phyloP scores from a whole-genome alignment of 2,113 vertebrate species.

The Heliornis fulica region DNA sequence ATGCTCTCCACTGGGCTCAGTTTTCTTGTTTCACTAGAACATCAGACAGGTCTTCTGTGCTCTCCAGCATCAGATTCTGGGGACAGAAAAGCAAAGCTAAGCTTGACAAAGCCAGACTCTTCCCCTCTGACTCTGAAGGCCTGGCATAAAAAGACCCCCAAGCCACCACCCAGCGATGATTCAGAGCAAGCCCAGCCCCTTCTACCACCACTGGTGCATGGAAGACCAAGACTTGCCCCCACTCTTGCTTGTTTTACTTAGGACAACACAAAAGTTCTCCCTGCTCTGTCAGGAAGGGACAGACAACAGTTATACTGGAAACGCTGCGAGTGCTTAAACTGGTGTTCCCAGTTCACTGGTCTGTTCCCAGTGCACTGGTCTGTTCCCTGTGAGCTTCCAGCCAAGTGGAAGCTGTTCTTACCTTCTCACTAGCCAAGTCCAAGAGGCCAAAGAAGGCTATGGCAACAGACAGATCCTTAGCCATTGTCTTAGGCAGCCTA shows the following conservation, averaged over 20 bases:
- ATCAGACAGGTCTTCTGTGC: constrained; percentile 72
- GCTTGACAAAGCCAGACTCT: not conserved
- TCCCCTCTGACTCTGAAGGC: not conserved
- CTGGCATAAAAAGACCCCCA: not conserved
- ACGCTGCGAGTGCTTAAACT: not conserved
- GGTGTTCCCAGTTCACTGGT: rapidly evolving
- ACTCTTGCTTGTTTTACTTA: too few relatives aligned
- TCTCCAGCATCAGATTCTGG: constrained; percentile 75
- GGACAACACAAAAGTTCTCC: too few relatives aligned
- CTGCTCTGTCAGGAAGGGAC: not conserved
- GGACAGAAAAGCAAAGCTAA: not conserved
- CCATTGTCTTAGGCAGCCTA: constrained; percentile 87
- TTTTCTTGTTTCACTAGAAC: constrained; percentile 60
- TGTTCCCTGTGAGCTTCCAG: not conserved
- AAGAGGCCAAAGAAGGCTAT: constrained; percentile 90
- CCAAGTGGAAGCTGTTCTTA: not conserved
- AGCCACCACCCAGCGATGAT: rapidly evolving
- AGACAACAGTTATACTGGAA: not conserved
- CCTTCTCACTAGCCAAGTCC: constrained; percentile 94
- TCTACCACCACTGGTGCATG: rapidly evolving
- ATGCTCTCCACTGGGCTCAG: not conserved
- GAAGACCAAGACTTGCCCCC: not conserved
- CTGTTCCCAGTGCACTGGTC: too few relatives aligned
- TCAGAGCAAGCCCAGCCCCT: not conserved
- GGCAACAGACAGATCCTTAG: constrained; percentile 86